Evolutionary conservation across 2,888 invertebrate species (phyloP).

Genomic region (Patella depressa): DNA sequence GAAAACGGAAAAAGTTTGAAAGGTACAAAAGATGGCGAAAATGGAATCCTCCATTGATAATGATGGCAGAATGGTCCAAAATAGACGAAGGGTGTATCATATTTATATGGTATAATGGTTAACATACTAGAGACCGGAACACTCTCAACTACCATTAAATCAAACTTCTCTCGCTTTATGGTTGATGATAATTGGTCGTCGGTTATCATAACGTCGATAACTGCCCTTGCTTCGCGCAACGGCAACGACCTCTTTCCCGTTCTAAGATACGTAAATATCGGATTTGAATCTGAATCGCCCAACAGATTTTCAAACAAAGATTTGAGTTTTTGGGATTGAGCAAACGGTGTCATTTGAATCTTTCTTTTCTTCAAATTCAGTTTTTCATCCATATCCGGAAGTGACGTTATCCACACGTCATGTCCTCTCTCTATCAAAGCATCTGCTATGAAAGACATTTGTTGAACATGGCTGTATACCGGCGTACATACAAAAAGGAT

Average conservation of each 20-base stretch:
- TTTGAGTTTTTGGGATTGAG: not conserved
- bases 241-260: too few relatives aligned
- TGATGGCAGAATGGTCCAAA: slow-evolving; percentile 24
- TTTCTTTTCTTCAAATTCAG: not conserved
- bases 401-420: not conserved
- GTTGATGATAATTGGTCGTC: slow-evolving; percentile 22
- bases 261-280: too few relatives aligned
- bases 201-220: not conserved
- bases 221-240: too few relatives aligned
- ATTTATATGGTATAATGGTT: slow-evolving; percentile 27
- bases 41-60: slow-evolving; percentile 20
- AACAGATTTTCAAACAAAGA: too few relatives aligned
- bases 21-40: slow-evolving; percentile 23
- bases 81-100: slow-evolving; percentile 27
- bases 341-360: not conserved
- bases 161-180: slow-evolving; percentile 21
- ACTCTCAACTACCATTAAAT: slow-evolving; percentile 32
- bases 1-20: slow-evolving; percentile 15
- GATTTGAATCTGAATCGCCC: too few relatives aligned
- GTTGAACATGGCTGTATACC: not conserved
- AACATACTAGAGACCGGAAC: slow-evolving; percentile 24
- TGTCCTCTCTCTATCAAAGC: not conserved
- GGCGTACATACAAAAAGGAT: not conserved
- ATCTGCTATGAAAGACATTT: not conserved
- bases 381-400: not conserved